These are phyloP conservation scores for Syritta pipiens DNA, from an alignment of 2,888 invertebrate species.

Conservation along the genomic window DNA sequence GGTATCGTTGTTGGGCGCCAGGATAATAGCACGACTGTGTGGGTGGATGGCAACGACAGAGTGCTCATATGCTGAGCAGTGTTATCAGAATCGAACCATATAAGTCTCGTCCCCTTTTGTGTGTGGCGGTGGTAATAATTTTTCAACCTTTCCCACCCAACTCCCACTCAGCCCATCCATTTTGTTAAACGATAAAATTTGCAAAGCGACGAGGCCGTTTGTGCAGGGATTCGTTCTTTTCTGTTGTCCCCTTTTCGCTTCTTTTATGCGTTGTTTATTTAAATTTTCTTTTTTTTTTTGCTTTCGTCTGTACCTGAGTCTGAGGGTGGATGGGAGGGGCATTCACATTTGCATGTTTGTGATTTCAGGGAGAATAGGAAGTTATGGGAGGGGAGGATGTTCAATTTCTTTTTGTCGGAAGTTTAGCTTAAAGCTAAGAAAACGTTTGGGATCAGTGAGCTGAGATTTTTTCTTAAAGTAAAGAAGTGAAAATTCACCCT, in stretches of 20 bases:
- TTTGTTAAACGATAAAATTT: constrained; percentile 49
- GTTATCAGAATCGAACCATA: constrained; percentile 52
- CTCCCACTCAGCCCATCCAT: constrained; percentile 4
- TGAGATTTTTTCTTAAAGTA: constrained; percentile 1
- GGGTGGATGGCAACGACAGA: neutral
- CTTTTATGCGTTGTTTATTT: constrained; percentile 30
- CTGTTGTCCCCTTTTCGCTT: neutral
- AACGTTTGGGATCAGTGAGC: constrained; percentile 8
- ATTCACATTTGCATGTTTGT: constrained; percentile 33
- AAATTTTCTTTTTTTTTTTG: constrained; percentile 30
- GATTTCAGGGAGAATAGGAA: neutral
- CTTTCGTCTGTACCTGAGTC: constrained; percentile 24
- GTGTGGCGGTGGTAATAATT: constrained; percentile 20
- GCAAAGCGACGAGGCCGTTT: constrained; percentile 38
- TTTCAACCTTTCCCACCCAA: neutral
- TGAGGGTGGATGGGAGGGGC: neutral
- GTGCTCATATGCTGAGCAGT: constrained; percentile 29
- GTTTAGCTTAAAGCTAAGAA: constrained; percentile 20
- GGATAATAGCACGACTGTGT: constrained; percentile 7
- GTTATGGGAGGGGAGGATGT: neutral
- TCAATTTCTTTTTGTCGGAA: neutral
- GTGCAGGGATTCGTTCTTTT: constrained; percentile 24
- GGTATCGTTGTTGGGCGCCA: constrained; percentile 24
- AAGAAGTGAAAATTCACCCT: neutral
- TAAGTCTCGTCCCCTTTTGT: neutral